A percentile compares a stretch with the other conserved stretches of the same genome.
Evolutionary conservation across 2,888 invertebrate species (phyloP).

Genomic region (Prosapia bicincta): DNA sequence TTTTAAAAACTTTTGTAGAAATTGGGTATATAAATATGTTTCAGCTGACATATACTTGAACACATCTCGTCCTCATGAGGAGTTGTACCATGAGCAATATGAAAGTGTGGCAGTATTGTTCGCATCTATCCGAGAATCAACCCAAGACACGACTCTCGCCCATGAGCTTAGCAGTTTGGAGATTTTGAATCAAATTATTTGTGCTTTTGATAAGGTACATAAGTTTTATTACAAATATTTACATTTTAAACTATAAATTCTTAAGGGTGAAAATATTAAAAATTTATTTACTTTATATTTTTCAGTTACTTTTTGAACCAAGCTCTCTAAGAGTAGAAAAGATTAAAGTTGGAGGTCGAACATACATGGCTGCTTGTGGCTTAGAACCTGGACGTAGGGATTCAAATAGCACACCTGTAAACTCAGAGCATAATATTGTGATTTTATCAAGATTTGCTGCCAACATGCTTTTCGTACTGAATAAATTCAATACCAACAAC

Average conservation of each 20-base stretch:
- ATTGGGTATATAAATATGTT: slow-evolving; percentile 42
- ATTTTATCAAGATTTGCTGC: slow-evolving; percentile 69
- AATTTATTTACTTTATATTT: no score
- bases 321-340: slow-evolving; percentile 77
- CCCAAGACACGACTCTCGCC: slow-evolving; percentile 60
- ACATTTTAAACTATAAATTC: no score
- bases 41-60: slow-evolving; percentile 76
- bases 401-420: slow-evolving; percentile 47
- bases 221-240: not conserved
- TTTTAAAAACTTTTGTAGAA: no score
- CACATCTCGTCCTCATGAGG: slow-evolving; percentile 60
- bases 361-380: slow-evolving; percentile 97
- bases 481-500: slow-evolving; percentile 55
- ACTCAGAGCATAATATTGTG: slow-evolving; percentile 50
- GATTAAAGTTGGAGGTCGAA: slow-evolving; percentile 95
- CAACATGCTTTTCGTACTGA: slow-evolving; percentile 64
- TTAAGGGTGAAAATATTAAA: no score
- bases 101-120: slow-evolving; percentile 93
- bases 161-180: slow-evolving; percentile 63
- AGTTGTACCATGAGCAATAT: slow-evolving; percentile 85
- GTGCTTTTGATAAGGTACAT: slow-evolving; percentile 88
- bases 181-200: slow-evolving; percentile 85
- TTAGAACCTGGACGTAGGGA: slow-evolving; percentile 69
- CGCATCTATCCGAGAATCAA: slow-evolving; percentile 85
- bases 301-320: slow-evolving; percentile 60